Evolutionary conservation across 2,888 invertebrate genomes (phyloP).

Genomic region (Apotomis turbidana): DNA sequence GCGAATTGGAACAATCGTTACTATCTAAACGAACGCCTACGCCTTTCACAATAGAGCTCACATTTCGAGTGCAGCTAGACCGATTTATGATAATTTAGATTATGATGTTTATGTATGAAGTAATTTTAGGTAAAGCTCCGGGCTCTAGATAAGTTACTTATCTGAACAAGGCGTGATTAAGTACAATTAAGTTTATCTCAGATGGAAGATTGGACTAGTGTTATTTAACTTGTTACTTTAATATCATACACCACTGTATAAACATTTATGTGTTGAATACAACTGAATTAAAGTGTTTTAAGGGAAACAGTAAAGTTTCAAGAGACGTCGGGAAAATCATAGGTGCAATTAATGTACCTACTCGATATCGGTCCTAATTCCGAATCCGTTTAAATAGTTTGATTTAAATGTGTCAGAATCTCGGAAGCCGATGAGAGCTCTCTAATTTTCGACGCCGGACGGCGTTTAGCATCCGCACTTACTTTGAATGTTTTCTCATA

Average conservation of each 20-base stretch:
- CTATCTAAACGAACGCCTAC: constrained; percentile 17
- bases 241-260: background rate
- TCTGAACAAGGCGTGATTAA: constrained; percentile 38
- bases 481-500: background rate
- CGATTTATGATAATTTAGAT: constrained; percentile 35
- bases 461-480: too few species aligned
- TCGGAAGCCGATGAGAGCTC: too few species aligned
- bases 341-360: too few species aligned
- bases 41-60: constrained; percentile 16
- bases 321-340: too few species aligned
- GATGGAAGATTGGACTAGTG: constrained; percentile 13
- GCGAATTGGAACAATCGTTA: constrained; percentile 14
- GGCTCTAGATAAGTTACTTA: constrained; percentile 37
- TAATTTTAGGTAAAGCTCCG: constrained; percentile 37
- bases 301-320: too few species aligned
- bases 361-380: background rate
- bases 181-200: constrained; percentile 39
- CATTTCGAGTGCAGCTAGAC: constrained; percentile 1
- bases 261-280: background rate
- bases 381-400: too few species aligned
- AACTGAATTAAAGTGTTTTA: background rate
- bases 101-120: constrained; percentile 41
- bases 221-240: constrained; percentile 15
- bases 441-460: too few species aligned
- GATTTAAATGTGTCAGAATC: too few species aligned